A percentile compares a stretch with the other conserved stretches of the same genome.
phyloP scores from a whole-genome alignment of 30 jellyfish, hydroid and myxozoan genomes.

The Pelagia noctiluca region DNA sequence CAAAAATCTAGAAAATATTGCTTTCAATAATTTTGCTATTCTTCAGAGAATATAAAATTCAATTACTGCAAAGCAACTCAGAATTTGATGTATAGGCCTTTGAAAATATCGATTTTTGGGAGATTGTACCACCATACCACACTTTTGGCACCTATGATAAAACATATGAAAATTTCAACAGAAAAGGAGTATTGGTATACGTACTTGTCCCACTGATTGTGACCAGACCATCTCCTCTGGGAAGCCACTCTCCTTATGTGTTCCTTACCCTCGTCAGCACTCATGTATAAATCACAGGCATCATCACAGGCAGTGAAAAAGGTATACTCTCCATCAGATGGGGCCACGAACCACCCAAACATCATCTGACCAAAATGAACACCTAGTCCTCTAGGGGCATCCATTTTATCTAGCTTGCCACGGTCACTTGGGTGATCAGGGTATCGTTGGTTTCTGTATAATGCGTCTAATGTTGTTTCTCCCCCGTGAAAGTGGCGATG shows the following conservation, averaged over 20 bases:
- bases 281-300: slow-evolving; percentile 96
- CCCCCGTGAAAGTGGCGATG: slow-evolving; percentile 89
- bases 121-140: too few species aligned
- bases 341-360: slow-evolving; percentile 97
- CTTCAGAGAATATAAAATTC: too few species aligned
- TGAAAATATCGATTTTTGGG: too few species aligned
- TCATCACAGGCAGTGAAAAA: slow-evolving; percentile 98
- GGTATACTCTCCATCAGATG: slow-evolving; percentile 95
- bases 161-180: too few species aligned
- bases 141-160: too few species aligned
- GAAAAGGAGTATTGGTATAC: too few species aligned
- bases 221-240: slow-evolving; percentile 95
- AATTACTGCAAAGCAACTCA: too few species aligned
- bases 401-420: slow-evolving; percentile 79
- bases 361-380: slow-evolving; percentile 94
- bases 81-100: too few species aligned
- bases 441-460: slow-evolving; percentile 84
- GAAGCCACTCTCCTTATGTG: slow-evolving; percentile 90
- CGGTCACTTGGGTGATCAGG: slow-evolving; percentile 80
- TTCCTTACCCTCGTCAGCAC: slow-evolving; percentile 98
- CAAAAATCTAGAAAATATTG: too few species aligned
- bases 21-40: too few species aligned
- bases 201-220: slow-evolving; percentile 98
- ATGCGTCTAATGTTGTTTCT: slow-evolving; percentile 90
- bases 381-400: slow-evolving; percentile 81